Evolutionary conservation across 2,888 invertebrate genomes (phyloP).

Genomic region (Abrostola tripartita): DNA sequence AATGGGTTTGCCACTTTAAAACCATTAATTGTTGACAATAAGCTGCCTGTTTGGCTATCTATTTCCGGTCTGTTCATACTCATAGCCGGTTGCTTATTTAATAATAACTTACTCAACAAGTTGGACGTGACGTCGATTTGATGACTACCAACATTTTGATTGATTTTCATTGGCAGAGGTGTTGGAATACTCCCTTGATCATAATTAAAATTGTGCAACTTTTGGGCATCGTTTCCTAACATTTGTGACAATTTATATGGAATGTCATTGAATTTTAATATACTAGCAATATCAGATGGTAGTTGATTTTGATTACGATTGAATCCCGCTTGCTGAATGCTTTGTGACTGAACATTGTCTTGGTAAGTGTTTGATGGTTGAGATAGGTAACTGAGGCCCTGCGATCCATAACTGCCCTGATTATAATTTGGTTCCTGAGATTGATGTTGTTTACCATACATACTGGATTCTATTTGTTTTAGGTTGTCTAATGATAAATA

Average conservation of each 20-base stretch:
- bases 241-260: slow-evolving; percentile 78
- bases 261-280: slow-evolving; percentile 80
- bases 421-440: slow-evolving; percentile 65
- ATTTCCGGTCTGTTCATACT: slow-evolving; percentile 74
- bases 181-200: slow-evolving; percentile 75
- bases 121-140: slow-evolving; percentile 79
- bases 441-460: slow-evolving; percentile 69
- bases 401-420: slow-evolving; percentile 61
- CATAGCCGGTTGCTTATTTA: slow-evolving; percentile 70
- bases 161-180: slow-evolving; percentile 75
- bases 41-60: slow-evolving; percentile 68
- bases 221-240: slow-evolving; percentile 67
- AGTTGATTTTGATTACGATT: slow-evolving; percentile 68
- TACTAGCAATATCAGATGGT: slow-evolving; percentile 69
- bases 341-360: slow-evolving; percentile 70
- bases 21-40: slow-evolving; percentile 82
- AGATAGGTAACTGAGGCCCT: slow-evolving; percentile 63
- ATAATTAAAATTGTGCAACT: slow-evolving; percentile 72
- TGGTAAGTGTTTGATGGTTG: slow-evolving; percentile 67
- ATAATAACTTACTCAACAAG: slow-evolving; percentile 74
- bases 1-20: slow-evolving; percentile 86
- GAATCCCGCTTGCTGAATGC: slow-evolving; percentile 66
- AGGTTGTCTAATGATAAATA: slow-evolving; percentile 62
- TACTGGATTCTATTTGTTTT: slow-evolving; percentile 69
- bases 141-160: slow-evolving; percentile 83